Conservation (phyloP, 30 jellyfish, hydroid and myxozoan species). For the Turritopsis dohrnii region DNA sequence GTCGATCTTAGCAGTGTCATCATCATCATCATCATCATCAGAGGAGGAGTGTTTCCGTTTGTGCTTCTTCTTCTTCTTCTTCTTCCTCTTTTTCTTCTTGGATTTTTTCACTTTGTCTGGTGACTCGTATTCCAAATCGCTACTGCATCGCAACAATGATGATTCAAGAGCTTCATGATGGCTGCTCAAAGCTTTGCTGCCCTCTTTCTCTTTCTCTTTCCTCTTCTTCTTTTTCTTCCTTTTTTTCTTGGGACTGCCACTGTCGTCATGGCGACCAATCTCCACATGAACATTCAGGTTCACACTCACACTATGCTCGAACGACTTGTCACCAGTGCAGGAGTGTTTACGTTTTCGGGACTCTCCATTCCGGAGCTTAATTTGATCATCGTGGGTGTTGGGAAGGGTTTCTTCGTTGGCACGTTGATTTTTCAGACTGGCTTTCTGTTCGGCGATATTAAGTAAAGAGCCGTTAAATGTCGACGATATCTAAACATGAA, state of each 20-base stretch:
- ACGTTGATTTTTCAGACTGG: not conserved
- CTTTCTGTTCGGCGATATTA: not conserved
- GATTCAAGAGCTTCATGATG: not conserved
- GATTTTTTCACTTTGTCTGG: not conserved
- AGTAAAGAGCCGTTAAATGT: not conserved
- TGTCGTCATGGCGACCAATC: not conserved
- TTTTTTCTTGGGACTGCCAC: not conserved
- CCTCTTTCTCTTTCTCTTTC: not conserved
- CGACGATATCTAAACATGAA: not conserved
- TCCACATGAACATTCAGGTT: not conserved
- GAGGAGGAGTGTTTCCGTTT: not conserved
- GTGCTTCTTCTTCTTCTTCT: slow-evolving; percentile 16
- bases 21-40: not conserved
- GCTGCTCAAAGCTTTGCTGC: not conserved
- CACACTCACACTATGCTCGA: not conserved
- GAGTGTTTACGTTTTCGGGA: not conserved
- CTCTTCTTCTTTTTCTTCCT: not conserved
- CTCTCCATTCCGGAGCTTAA: not conserved
- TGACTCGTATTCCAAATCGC: not conserved
- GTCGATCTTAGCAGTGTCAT: not conserved
- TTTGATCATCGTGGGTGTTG: not conserved
- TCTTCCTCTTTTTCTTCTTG: not conserved
- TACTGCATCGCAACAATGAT: not conserved
- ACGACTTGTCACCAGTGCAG: not conserved
- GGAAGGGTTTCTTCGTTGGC: not conserved